Evolutionary conservation across 2,888 invertebrate species (phyloP), one percentile per base, ranked within the genome.

Genomic region (Plagiodera versicolora): DNA sequence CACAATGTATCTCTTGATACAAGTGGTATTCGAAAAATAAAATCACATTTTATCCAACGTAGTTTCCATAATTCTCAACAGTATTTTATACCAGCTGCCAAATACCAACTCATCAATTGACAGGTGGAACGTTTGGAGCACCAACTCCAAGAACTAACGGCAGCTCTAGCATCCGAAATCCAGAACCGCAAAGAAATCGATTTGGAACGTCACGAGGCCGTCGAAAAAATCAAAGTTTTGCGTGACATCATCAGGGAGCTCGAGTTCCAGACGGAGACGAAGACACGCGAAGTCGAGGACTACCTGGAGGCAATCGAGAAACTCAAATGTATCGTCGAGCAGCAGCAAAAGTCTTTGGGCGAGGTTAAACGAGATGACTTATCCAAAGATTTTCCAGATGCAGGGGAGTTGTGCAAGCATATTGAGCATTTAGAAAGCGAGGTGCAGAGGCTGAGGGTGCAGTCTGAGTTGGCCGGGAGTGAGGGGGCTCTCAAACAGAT

Each of bases 41-140:
- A n/a, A n/a, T n/a, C n/a, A n/a, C n/a, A n/a, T n/a, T n/a, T n/a
- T n/a, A n/a, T n/a, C n/a, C n/a, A n/a, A n/a, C n/a, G n/a, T n/a
- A n/a, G n/a, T n/a, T n/a, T n/a, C n/a, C n/a, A n/a, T n/a, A n/a
- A n/a, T n/a, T n/a, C n/a, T n/a, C n/a, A n/a, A n/a, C n/a, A n/a
- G n/a, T n/a, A n/a, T n/a, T n/a, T n/a, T n/a, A n/a, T n/a, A n/a
- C 3, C 24, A 3, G 24, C 24, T 24, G n/a, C n/a, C 24, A 24
- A 24, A 24, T 6, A 24, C 24, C 24, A 3, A 24, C 24, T 6
- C 5, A 18, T 3, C 16, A 20, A 44, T n/a, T 19, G 3, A 45
- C 62, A 94, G 94, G 89, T 92, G 54, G 92, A 92, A 74, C 88
- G 89, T 56, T 80, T 94, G 66, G 92, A 92, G 79, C 81, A 84